Percentiles rank a stretch among this genome's conserved stretches.
Conservation (phyloP, 2,113 vertebrate species). For the Ciconia boyciana region DNA sequence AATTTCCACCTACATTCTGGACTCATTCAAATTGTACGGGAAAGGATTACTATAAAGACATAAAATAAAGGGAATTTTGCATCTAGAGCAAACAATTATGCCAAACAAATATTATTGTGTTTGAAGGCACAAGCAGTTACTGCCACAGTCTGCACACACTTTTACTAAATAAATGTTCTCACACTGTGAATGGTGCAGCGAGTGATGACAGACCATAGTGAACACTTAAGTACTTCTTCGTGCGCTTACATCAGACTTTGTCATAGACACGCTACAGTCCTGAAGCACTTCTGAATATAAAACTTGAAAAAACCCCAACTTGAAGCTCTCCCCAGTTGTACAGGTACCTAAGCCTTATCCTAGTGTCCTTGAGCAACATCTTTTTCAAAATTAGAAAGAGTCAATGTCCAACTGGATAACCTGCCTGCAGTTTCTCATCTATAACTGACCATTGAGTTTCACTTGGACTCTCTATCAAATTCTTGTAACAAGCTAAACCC, state of each 20-base stretch:
- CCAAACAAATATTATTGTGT: not conserved
- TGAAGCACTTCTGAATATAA: not conserved
- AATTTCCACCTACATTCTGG: not conserved
- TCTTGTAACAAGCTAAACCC: not conserved
- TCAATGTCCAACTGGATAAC: not conserved
- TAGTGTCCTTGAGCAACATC: not conserved
- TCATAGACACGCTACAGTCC: not conserved
- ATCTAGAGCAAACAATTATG: not conserved
- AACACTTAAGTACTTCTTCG: accelerated
- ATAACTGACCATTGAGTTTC: not conserved
- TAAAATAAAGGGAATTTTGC: not conserved
- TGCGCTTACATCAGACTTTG: not conserved
- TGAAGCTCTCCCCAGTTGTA: not conserved
- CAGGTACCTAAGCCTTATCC: not conserved
- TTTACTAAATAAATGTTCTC: not conserved
- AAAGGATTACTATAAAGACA: not conserved
- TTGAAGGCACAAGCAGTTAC: not conserved
- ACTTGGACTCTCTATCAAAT: not conserved
- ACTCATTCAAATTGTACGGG: not conserved
- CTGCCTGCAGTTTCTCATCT: not conserved
- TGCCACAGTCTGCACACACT: not conserved
- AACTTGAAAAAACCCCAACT: not conserved
- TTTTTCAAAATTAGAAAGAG: not conserved
- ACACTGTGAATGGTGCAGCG: not conserved
- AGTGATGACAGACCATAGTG: not conserved